phyloP scores from a whole-genome alignment of 2,888 invertebrate species.

The Anthophora plumipes region DNA sequence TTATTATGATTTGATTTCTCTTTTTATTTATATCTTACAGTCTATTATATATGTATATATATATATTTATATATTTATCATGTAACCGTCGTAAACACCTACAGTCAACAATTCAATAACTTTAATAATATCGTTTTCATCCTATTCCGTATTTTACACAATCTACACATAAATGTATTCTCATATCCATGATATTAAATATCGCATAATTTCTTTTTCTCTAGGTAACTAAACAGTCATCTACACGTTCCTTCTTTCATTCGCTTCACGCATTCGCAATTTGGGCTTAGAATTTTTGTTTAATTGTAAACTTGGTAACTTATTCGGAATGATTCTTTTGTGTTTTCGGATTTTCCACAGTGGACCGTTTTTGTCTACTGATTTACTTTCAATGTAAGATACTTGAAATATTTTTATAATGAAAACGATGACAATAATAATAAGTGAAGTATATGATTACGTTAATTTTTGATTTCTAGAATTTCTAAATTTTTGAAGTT shows the following conservation, averaged over 20 bases:
- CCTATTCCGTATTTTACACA: slow-evolving; percentile 72
- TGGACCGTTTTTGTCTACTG: too few relatives aligned
- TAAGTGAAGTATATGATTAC: too few relatives aligned
- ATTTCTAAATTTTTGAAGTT: not conserved
- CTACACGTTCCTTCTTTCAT: slow-evolving; percentile 19
- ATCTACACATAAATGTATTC: slow-evolving; percentile 74
- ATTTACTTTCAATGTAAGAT: too few relatives aligned
- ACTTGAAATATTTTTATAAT: too few relatives aligned
- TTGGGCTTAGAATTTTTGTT: slow-evolving; percentile 12
- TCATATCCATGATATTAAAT: slow-evolving; percentile 59
- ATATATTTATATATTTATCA: slow-evolving; percentile 47
- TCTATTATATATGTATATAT: slow-evolving; percentile 40
- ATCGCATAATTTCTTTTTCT: slow-evolving; percentile 41
- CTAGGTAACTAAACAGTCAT: slow-evolving; percentile 45
- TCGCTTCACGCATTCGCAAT: slow-evolving; percentile 3
- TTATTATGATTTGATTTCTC: slow-evolving; percentile 53
- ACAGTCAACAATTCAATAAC: slow-evolving; percentile 73
- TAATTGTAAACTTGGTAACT: slow-evolving; percentile 4
- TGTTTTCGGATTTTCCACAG: too few relatives aligned
- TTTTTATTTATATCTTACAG: slow-evolving; percentile 41
- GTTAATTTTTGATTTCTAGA: not conserved
- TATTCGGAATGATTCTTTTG: not conserved
- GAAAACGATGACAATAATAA: too few relatives aligned
- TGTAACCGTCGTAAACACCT: slow-evolving; percentile 71
- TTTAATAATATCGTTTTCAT: slow-evolving; percentile 66